These are phyloP conservation scores for Uria aalge DNA, from an alignment of 2,113 vertebrate genomes.

Conservation along the genomic window DNA sequence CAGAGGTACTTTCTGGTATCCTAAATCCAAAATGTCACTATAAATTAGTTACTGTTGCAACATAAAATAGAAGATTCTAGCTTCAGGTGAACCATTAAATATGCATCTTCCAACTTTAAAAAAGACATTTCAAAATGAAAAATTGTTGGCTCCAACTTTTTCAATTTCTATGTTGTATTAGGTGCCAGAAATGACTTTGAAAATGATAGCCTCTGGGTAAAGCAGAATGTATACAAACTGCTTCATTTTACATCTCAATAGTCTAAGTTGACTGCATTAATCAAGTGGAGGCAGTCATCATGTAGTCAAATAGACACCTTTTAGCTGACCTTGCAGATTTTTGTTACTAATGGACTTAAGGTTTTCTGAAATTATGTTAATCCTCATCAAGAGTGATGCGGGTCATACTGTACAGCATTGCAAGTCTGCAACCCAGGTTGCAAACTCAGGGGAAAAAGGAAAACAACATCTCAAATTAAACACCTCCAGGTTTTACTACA, in stretches of 20 bases:
- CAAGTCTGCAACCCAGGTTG: neutral
- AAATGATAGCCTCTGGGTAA: constrained; percentile 52
- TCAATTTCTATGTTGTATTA: constrained; percentile 14
- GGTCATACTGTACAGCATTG: neutral
- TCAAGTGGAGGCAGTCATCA: neutral
- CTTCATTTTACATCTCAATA: constrained; percentile 54
- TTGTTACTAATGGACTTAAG: neutral
- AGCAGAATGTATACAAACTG: constrained; percentile 44
- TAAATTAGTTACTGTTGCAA: constrained; percentile 43
- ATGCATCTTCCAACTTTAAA: constrained; percentile 38
- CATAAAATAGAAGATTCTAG: constrained; percentile 32
- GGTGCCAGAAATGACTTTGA: constrained; percentile 42
- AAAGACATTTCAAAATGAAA: constrained; percentile 55
- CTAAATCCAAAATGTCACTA: constrained; percentile 19
- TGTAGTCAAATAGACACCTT: neutral
- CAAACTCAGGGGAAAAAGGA: neutral
- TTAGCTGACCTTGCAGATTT: neutral
- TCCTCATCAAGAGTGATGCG: neutral
- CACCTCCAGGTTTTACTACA: neutral
- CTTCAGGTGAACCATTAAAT: constrained; percentile 51
- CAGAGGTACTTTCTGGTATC: neutral
- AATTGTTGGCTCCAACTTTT: constrained; percentile 42
- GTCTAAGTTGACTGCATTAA: constrained; percentile 35
- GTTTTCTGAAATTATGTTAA: neutral
- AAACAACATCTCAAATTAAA: neutral